Conservation (phyloP, 2,113 vertebrate genomes). For the Otus sunia region DNA sequence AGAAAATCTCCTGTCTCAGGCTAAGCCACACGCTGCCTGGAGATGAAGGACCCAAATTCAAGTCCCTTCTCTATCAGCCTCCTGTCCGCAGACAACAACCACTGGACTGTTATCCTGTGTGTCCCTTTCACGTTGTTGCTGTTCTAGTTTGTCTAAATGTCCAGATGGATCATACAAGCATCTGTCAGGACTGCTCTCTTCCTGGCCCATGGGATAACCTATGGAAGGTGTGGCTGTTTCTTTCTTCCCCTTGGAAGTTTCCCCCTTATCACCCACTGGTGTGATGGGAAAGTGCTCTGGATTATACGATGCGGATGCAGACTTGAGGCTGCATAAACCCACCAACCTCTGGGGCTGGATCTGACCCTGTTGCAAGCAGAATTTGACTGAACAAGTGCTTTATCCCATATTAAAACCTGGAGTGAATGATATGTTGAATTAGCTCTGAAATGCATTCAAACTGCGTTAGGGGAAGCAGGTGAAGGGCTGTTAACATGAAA, state of each 20-base stretch:
- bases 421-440: slow-evolving; percentile 5
- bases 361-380: not conserved
- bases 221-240: not conserved
- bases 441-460: slow-evolving; percentile 32
- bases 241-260: not conserved
- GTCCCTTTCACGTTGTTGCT: not conserved
- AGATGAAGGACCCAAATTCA: not conserved
- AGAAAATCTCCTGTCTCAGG: not conserved
- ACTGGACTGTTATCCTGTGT: accelerated
- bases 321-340: not conserved
- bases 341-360: not conserved
- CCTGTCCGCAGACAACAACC: not conserved
- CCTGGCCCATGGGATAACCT: not conserved
- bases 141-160: not conserved
- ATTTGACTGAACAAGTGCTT: not conserved
- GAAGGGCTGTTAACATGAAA: slow-evolving; percentile 26
- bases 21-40: not conserved
- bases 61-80: not conserved
- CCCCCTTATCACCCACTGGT: not conserved
- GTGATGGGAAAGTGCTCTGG: not conserved
- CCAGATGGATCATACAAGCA: not conserved
- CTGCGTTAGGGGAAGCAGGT: not conserved
- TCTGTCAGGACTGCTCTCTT: not conserved
- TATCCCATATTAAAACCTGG: not conserved
- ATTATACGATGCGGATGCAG: accelerated